Conservation (phyloP, 2,888 invertebrate genomes). For the Cynaeus angustus region DNA sequence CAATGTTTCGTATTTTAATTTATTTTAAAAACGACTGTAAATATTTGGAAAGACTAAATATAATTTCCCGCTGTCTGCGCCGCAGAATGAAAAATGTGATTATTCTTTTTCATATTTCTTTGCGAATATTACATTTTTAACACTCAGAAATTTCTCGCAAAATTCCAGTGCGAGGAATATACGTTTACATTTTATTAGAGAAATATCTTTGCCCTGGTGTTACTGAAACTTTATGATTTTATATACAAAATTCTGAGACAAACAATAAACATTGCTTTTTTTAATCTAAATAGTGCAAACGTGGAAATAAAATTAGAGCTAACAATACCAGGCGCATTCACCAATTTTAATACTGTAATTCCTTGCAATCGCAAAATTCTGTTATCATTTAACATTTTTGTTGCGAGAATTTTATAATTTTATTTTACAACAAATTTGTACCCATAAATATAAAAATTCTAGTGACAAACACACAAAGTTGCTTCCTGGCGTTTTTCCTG, state of each 20-base stretch:
- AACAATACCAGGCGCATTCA: no score
- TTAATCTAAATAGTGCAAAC: no score
- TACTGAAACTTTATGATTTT: no score
- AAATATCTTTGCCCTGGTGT: neutral
- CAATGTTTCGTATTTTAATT: no score
- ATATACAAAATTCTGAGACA: no score
- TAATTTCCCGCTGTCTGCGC: neutral
- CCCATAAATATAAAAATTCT: neutral
- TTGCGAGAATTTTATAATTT: no score
- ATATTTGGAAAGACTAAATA: neutral
- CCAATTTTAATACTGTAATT: no score
- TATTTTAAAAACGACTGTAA: neutral
- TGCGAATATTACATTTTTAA: slow-evolving; percentile 5
- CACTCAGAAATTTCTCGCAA: neutral
- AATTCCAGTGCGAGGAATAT: neutral
- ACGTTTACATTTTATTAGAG: neutral
- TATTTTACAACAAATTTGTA: no score
- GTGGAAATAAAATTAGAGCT: no score
- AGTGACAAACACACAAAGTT: slow-evolving; percentile 1
- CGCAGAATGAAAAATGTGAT: neutral
- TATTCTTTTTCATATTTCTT: slow-evolving; percentile 1
- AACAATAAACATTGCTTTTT: no score
- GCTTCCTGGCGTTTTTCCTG: neutral
- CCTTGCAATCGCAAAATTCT: no score
- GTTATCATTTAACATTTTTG: no score